Conservation (phyloP, 2,797 vertebrate species). For the Hydrocynus forskahlii region DNA sequence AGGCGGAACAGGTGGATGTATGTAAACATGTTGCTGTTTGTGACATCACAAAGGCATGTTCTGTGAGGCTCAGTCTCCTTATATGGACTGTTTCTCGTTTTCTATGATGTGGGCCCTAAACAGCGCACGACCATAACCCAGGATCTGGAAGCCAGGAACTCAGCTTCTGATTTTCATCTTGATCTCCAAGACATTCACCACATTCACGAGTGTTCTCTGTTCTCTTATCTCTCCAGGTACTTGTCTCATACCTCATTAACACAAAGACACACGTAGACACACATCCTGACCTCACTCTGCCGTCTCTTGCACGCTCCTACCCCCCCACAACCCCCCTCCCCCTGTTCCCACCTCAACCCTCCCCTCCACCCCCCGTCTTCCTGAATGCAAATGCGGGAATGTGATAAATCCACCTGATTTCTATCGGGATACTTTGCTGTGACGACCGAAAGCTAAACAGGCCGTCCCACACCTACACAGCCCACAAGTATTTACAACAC, state of each 20-base stretch:
- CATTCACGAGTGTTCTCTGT: constrained; percentile 18
- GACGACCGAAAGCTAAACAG: constrained; percentile 82
- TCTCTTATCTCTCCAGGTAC: constrained; percentile 36
- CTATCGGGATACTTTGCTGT: constrained; percentile 83
- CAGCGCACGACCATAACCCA: no score
- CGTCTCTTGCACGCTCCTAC: constrained; percentile 61
- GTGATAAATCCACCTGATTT: constrained; percentile 84
- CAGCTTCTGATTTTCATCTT: constrained; percentile 43
- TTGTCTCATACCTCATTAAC: constrained; percentile 67
- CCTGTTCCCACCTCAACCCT: constrained; percentile 48
- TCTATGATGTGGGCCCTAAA: no score
- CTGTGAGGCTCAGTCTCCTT: no score
- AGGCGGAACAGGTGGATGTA: no score
- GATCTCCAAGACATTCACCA: constrained; percentile 5
- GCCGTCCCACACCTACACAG: constrained; percentile 76
- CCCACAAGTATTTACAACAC: constrained; percentile 76
- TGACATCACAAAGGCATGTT: no score
- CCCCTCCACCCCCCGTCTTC: constrained; percentile 60
- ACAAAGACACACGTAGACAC: constrained; percentile 54
- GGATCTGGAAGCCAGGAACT: no score
- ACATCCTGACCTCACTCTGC: constrained; percentile 76
- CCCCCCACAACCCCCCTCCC: constrained; percentile 42
- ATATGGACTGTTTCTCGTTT: no score
- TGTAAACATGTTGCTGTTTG: no score
- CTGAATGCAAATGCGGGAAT: constrained; percentile 83